phyloP scores from a whole-genome alignment of 2,797 vertebrate genomes.

The Sebastes diploproa region DNA sequence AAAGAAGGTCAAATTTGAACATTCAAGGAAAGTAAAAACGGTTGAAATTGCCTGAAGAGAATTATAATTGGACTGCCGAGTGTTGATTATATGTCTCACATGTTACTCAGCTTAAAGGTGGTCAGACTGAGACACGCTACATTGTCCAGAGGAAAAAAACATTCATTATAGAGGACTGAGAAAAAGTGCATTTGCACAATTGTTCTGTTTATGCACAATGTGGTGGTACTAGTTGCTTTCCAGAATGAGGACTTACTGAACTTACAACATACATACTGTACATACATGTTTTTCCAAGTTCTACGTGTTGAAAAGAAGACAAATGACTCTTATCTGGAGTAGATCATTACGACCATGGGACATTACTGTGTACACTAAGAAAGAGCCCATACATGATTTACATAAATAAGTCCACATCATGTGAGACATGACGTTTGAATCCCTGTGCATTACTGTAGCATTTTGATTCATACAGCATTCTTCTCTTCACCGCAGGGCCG shows the following conservation, averaged over 20 bases:
- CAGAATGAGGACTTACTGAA: neutral
- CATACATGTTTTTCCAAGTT: neutral
- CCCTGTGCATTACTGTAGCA: neutral
- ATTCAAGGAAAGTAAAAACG: constrained; percentile 36
- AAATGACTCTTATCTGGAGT: neutral
- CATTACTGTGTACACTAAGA: neutral
- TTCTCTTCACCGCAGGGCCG: constrained; percentile 79
- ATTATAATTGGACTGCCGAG: constrained; percentile 6
- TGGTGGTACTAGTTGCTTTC: neutral
- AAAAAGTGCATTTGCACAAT: neutral
- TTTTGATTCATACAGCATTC: neutral
- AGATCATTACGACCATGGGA: too few species aligned
- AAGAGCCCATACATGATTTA: neutral
- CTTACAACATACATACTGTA: neutral
- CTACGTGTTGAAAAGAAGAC: neutral
- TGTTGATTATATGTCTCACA: constrained; percentile 7
- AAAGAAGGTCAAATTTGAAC: constrained; percentile 20
- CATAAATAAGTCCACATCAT: neutral
- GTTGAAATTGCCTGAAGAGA: neutral
- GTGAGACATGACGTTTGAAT: neutral
- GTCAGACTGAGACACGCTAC: constrained; percentile 1
- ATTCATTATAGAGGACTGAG: neutral
- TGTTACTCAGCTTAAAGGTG: neutral
- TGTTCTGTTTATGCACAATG: neutral
- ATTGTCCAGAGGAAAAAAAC: neutral